Evolutionary conservation across 2,797 vertebrate species (phyloP), one percentile per base, ranked within the genome.

Genomic region (Parauchenoglanis ngamensis): DNA sequence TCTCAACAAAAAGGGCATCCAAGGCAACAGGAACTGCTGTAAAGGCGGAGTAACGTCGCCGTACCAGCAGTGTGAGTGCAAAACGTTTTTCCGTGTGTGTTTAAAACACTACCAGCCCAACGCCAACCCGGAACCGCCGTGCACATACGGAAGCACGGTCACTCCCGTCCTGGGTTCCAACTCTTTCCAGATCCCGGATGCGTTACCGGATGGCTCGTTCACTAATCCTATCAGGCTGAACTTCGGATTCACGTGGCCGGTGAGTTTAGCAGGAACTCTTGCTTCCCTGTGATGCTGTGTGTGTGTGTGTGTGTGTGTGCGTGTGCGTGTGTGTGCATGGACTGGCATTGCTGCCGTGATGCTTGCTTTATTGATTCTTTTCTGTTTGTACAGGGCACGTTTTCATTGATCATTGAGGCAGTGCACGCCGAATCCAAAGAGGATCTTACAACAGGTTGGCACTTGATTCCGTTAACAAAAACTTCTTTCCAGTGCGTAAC

Each of bases 191-290:
- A 96, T 99, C 17, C 97, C 98, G 0, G 97, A 99, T 21, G 95
- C 92, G 78, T 95, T 96, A 91, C 95, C 96, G 8, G 97, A 98
- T 91, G 95, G 95, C 7, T 93, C 96, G 52, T 99, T 99, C 94
- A 96, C 90, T 93, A 99, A 98, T 91, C 98, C 98, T 65, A 95
- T 98, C 92, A 95, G 96, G 91, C 97, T 99, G 87, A 96, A 97
- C 89, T 97, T 99, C 87, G 97, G 97, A 89, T 99, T 99, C 96
- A 99, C 98, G 92, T 99, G 98, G 98, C 98, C 98, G 92, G 98
- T 99, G 93, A 98, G 97, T 95, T 65, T 35, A 76, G 59, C 21
- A 25, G 12, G 35, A 44, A 13, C 1, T 25, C n/a, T 1, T 2
- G 1, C 7, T 49, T n/a, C 15, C 40, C 4, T 17, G 57, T 63